Evolutionary conservation across 1,140 invertebrate genomes (phyloP).

Genomic region (Thaumatotibia leucotreta): DNA sequence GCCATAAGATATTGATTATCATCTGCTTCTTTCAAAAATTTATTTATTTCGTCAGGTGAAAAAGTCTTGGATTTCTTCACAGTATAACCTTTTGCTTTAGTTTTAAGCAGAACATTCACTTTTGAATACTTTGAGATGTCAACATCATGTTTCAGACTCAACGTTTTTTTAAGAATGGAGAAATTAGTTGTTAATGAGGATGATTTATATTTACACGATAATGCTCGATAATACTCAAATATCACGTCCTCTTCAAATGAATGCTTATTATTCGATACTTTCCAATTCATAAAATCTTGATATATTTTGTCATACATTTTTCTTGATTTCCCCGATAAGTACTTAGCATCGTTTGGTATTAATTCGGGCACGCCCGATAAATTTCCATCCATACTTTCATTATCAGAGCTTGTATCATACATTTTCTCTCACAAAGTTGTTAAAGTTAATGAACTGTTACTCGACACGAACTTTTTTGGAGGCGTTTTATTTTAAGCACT

Average conservation of each 20-base stretch:
- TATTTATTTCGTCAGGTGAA: background rate
- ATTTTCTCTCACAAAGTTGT: background rate
- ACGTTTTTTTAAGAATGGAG: background rate
- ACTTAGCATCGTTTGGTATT: background rate
- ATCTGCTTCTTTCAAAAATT: background rate
- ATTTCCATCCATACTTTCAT: background rate
- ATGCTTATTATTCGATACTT: background rate
- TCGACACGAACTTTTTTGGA: background rate
- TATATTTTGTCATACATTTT: background rate
- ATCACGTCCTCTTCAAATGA: background rate
- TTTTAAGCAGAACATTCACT: background rate
- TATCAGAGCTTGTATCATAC: background rate
- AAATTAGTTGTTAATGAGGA: background rate
- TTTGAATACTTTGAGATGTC: background rate
- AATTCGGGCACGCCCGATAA: background rate
- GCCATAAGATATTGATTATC: background rate
- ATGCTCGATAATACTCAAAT: background rate
- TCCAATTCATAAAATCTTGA: background rate
- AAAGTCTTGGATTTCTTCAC: background rate
- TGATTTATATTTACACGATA: background rate
- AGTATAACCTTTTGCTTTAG: background rate
- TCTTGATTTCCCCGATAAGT: background rate
- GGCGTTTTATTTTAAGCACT: background rate
- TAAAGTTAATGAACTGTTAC: background rate
- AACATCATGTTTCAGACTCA: background rate